Conservation (phyloP, 2,888 invertebrate species). For the Ormia ochracea region DNA sequence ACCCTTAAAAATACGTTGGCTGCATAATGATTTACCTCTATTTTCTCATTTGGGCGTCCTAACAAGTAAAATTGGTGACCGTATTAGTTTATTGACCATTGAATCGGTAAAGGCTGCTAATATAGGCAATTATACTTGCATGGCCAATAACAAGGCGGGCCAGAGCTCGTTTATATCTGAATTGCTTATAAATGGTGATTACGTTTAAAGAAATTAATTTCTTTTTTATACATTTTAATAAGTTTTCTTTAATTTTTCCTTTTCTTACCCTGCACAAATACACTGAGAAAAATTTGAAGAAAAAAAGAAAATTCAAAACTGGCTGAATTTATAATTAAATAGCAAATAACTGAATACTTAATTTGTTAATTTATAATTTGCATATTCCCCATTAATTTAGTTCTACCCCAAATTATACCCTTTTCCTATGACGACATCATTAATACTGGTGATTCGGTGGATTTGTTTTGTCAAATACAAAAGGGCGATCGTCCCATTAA, state of each 20-base stretch:
- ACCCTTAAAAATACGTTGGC: constrained; percentile 84
- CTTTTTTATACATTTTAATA: neutral
- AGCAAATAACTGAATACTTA: neutral
- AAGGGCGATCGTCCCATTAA: constrained; percentile 83
- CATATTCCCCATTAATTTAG: constrained; percentile 75
- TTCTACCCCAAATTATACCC: constrained; percentile 86
- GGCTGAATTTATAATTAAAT: neutral
- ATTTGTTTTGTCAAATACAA: constrained; percentile 84
- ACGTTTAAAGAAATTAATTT: neutral
- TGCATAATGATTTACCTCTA: constrained; percentile 73
- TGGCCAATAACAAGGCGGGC: constrained; percentile 81
- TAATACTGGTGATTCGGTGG: constrained; percentile 84
- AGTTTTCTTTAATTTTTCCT: neutral
- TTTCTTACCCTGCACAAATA: constrained; percentile 3
- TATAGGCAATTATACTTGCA: constrained; percentile 84
- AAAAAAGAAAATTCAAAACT: neutral
- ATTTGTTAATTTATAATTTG: neutral
- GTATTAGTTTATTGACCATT: constrained; percentile 83
- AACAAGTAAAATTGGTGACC: constrained; percentile 82
- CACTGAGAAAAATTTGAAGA: neutral
- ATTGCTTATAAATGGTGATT: constrained; percentile 82
- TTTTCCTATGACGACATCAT: constrained; percentile 85
- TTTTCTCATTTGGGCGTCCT: constrained; percentile 79
- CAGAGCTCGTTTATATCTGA: constrained; percentile 80
- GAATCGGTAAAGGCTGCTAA: constrained; percentile 83